A percentile compares a stretch with the other conserved stretches of the same genome.
Conservation (phyloP, 2,888 invertebrate species). For the Microchrysa polita region DNA sequence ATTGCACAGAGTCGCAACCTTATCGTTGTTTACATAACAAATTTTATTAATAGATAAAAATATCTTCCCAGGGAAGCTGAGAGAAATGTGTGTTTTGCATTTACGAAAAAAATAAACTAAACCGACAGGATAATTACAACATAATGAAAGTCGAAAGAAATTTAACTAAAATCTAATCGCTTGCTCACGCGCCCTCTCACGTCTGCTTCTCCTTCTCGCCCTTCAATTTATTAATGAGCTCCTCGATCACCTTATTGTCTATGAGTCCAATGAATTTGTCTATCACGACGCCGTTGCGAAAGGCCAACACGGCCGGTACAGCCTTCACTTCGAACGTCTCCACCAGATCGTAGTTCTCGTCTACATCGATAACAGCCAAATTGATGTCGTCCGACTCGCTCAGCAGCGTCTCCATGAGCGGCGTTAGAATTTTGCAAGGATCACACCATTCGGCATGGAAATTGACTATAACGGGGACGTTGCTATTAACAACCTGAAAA, state of each 20-base stretch:
- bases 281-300: constrained; percentile 82
- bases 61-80: too few relatives aligned
- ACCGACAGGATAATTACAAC: too few relatives aligned
- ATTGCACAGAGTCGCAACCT: too few relatives aligned
- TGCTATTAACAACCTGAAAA: constrained; percentile 78
- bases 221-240: constrained; percentile 73
- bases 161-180: too few relatives aligned
- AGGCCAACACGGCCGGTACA: constrained; percentile 83
- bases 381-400: constrained; percentile 77
- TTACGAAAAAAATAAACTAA: too few relatives aligned
- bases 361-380: constrained; percentile 84
- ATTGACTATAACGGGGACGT: constrained; percentile 87
- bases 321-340: constrained; percentile 86
- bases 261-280: constrained; percentile 91
- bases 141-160: too few relatives aligned
- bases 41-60: too few relatives aligned
- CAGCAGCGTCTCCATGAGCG: constrained; percentile 80
- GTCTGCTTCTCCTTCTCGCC: constrained; percentile 53
- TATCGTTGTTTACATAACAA: too few relatives aligned
- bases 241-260: constrained; percentile 82
- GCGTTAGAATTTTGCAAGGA: constrained; percentile 87
- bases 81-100: too few relatives aligned
- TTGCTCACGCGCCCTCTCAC: neutral
- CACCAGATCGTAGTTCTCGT: constrained; percentile 81
- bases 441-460: constrained; percentile 94